Percentiles rank a stretch among this genome's conserved stretches.
These are phyloP conservation scores for Prinia subflava DNA, from an alignment of 2,113 vertebrate species.

Conservation along the genomic window DNA sequence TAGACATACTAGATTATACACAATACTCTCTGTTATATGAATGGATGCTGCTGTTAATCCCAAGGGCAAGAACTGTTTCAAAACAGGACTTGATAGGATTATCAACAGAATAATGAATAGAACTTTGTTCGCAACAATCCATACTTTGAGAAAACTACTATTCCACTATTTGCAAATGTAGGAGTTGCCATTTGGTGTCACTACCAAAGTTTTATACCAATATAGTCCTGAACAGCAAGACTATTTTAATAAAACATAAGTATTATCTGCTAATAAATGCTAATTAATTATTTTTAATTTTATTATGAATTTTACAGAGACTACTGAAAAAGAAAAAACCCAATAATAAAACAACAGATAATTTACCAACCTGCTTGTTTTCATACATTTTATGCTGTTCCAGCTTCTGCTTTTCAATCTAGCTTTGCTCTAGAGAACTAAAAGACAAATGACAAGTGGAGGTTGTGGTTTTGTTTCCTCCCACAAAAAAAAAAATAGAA, in stretches of 20 bases:
- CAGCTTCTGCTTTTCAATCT: not conserved
- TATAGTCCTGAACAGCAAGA: not conserved
- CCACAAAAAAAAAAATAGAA: not conserved
- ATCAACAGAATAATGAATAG: not conserved
- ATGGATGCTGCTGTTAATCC: not conserved
- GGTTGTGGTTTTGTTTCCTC: not conserved
- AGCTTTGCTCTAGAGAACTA: not conserved
- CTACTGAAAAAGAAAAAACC: not conserved
- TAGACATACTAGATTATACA: not conserved
- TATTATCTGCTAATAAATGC: not conserved
- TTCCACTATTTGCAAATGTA: not conserved
- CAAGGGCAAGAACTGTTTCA: not conserved
- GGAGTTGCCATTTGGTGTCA: not conserved
- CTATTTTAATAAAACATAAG: fast-evolving
- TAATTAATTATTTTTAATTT: not conserved
- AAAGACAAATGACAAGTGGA: not conserved
- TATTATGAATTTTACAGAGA: not conserved
- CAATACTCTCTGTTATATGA: not conserved
- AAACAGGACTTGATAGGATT: not conserved
- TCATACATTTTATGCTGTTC: not conserved
- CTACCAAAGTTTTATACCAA: not conserved
- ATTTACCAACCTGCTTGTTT: not conserved
- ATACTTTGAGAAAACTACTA: not conserved
- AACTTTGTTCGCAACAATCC: not conserved
- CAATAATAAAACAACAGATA: not conserved